Conservation (phyloP, 2,888 invertebrate genomes). For the Ethmia dodecea region DNA sequence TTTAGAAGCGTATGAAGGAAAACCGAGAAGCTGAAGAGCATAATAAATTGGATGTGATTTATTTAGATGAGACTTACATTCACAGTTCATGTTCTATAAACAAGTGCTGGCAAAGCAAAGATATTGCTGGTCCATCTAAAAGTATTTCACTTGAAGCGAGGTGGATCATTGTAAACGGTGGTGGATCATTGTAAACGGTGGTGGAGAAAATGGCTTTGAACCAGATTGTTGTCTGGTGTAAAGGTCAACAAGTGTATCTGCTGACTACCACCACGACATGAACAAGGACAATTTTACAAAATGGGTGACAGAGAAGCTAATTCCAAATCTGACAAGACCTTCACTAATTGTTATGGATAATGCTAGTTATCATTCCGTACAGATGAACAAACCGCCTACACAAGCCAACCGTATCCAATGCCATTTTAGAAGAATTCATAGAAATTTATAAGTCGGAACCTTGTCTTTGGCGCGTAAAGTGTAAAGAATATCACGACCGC, state of each 20-base stretch:
- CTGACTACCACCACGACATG: slow-evolving; percentile 14
- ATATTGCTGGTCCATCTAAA: not conserved
- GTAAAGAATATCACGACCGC: slow-evolving; percentile 13
- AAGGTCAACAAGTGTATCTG: not conserved
- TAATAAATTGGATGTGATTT: slow-evolving; percentile 21
- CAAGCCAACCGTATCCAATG: not conserved
- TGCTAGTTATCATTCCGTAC: slow-evolving; percentile 9
- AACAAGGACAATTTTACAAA: slow-evolving; percentile 15
- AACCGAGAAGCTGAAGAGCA: slow-evolving; percentile 13
- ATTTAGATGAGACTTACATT: slow-evolving; percentile 28
- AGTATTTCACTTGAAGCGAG: slow-evolving; percentile 1
- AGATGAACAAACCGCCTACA: slow-evolving; percentile 11
- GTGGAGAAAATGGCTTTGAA: slow-evolving; percentile 8
- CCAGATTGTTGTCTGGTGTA: slow-evolving; percentile 1
- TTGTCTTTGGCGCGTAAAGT: slow-evolving; percentile 13
- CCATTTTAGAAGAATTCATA: slow-evolving; percentile 10
- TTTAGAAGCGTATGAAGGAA: slow-evolving; percentile 1
- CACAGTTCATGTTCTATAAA: slow-evolving; percentile 20
- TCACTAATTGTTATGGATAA: slow-evolving; percentile 11
- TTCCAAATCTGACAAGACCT: slow-evolving; percentile 12
- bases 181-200: too few relatives aligned
- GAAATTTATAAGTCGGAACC: slow-evolving; percentile 12
- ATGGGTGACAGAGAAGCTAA: slow-evolving; percentile 14
- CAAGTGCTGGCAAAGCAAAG: slow-evolving; percentile 22
- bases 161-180: slow-evolving; percentile 8